These are phyloP conservation scores for Amia ocellicauda DNA, from an alignment of 2,113 vertebrate species.

Conservation along the genomic window DNA sequence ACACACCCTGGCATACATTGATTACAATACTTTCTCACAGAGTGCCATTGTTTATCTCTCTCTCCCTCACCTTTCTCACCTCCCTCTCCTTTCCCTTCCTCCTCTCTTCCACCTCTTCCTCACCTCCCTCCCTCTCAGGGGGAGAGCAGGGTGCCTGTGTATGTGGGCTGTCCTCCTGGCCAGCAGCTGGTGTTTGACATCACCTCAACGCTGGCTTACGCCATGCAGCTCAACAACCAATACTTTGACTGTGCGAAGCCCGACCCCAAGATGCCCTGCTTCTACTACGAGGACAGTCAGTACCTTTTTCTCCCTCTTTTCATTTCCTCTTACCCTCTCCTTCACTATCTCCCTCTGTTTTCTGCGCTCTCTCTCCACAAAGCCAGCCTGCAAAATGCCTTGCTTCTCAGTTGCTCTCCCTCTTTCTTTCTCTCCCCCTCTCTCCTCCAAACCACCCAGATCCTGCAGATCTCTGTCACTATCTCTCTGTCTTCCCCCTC, in stretches of 20 bases:
- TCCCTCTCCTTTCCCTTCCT: background rate
- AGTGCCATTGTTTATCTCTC: no score
- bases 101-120: background rate
- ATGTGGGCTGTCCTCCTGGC: conserved; percentile 50
- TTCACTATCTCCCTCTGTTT: background rate
- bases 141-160: conserved; percentile 16
- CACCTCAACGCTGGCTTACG: conserved; percentile 31
- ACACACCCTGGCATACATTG: no score
- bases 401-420: no score
- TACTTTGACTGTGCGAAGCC: conserved; percentile 39
- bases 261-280: conserved; percentile 51
- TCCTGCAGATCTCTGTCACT: no score
- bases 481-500: no score
- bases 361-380: background rate
- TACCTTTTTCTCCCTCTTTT: background rate
- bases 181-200: conserved; percentile 55
- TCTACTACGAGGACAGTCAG: conserved; percentile 50
- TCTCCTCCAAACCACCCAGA: no score
- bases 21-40: no score
- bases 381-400: no score
- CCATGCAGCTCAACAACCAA: conserved; percentile 29
- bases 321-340: background rate
- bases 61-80: background rate
- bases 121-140: conserved; percentile 30
- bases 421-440: no score